Evolutionary conservation across 1,140 invertebrate species (phyloP), one percentile per base, ranked within the genome.

Genomic region (Cyphomyrmex costatus): DNA sequence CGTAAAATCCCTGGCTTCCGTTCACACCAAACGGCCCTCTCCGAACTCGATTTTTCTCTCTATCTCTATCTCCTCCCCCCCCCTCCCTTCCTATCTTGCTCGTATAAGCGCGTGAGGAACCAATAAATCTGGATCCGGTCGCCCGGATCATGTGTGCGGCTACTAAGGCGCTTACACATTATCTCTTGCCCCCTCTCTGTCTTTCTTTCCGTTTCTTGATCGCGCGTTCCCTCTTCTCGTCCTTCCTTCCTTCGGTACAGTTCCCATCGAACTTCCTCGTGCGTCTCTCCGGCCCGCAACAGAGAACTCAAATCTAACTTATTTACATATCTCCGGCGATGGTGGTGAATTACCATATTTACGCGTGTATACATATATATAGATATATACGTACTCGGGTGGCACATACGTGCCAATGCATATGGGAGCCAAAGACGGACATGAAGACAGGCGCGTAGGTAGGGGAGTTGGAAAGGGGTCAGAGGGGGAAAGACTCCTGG

Each of bases 301-400:
- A 93, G 94, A 93, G 94, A 95, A 94, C 93, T 95, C 92, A 93
- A 94, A 95, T 94, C 93, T 92, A 94, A 94, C 93, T 93, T 93
- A 95, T 95, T 95, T 95, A 94, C 94, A 95, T 95, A 94, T 94
- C 92, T 93, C 87, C 70, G 92, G 88, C 92, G 92, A 94, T 93
- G 94, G 86, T 89, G 91, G 92, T 91, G 88, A 93, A 95, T 95
- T 95, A 95, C 92, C 94, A 95, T 95, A 95, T 93, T 89, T 91
- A 88, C 90, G 85, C 73, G 86, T 86, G 66, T 86, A 49, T 65
- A 49, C 19, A 21, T 33, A 78, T 46, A 63, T 46, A 30, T 33
- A 42, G 19, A 19, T 60, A 76, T 30, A 46, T 49, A 46, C 19
- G 12, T 61, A 70, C 66, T 87, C 58, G 60, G 53, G 14, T 70